A percentile compares a stretch with the other conserved stretches of the same genome.
Conservation (phyloP, 2,797 vertebrate species). For the Antennarius maculatus region DNA sequence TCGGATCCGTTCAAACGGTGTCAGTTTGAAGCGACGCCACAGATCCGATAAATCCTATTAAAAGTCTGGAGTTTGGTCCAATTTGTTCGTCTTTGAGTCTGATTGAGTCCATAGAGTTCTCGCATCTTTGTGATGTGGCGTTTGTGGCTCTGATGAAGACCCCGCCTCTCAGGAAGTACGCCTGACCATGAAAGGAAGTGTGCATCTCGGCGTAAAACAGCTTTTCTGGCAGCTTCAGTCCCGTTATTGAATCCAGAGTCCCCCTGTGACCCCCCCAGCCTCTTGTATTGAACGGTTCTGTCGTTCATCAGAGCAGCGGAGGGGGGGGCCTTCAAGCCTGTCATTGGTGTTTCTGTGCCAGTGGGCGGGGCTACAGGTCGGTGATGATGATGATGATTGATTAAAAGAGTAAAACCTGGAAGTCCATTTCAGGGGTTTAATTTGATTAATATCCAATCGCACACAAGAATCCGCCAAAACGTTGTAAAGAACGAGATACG, state of each 20-base stretch:
- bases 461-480: no score
- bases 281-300: background rate
- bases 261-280: conserved; percentile 61
- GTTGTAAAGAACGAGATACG: no score
- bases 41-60: conserved; percentile 54
- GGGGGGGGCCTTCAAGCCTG: no score
- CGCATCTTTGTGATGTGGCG: conserved; percentile 11
- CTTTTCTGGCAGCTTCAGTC: conserved; percentile 54
- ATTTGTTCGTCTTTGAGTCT: conserved; percentile 7
- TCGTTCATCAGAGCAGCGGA: no score
- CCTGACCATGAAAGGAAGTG: conserved; percentile 45
- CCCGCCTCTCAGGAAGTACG: conserved; percentile 39
- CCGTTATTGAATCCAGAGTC: conserved; percentile 61
- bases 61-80: conserved; percentile 19
- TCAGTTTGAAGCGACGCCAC: conserved; percentile 40
- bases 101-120: conserved; percentile 13
- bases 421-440: no score
- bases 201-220: conserved; percentile 47
- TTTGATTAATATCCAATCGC: no score
- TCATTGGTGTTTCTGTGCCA: no score
- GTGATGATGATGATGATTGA: no score
- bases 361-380: no score
- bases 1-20: conserved; percentile 33
- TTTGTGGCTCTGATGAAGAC: conserved; percentile 1
- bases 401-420: no score